A percentile compares a stretch with the other conserved stretches of the same genome.
Conservation (phyloP, 1,140 invertebrate species). For the Scaptomyza montana region DNA sequence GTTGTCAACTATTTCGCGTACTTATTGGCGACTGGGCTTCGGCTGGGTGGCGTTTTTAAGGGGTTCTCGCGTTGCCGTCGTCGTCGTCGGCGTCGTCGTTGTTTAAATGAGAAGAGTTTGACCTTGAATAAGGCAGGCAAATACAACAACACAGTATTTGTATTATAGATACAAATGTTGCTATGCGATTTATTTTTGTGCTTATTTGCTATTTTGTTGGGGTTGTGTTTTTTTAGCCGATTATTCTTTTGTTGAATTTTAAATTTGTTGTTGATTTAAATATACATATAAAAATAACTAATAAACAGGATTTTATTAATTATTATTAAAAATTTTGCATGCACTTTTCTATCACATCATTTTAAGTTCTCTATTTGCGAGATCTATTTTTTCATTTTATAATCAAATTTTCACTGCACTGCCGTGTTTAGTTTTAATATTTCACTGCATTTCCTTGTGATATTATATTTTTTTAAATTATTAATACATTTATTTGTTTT, state of each 20-base stretch:
- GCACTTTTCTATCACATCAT: conserved; percentile 10
- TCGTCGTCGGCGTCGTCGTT: conserved; percentile 21
- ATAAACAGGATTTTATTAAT: too few relatives aligned
- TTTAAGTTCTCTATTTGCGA: conserved; percentile 6
- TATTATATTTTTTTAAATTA: neutral
- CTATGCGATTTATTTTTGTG: conserved; percentile 50
- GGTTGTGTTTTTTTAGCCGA: neutral
- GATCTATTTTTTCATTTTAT: neutral
- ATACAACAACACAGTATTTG: conserved; percentile 18
- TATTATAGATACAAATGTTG: conserved; percentile 32
- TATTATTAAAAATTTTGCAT: neutral
- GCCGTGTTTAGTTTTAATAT: conserved; percentile 12
- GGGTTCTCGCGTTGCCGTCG: conserved; percentile 59
- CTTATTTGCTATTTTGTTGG: conserved; percentile 8
- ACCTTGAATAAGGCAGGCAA: conserved; percentile 64
- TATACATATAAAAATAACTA: too few relatives aligned
- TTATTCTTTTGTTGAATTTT: neutral
- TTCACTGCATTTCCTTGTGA: conserved; percentile 11
- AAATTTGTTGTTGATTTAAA: conserved; percentile 24
- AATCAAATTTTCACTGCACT: conserved; percentile 31
- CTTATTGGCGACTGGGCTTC: conserved; percentile 53
- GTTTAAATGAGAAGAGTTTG: conserved; percentile 78
- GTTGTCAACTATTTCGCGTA: conserved; percentile 77
- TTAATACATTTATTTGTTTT: conserved; percentile 24
- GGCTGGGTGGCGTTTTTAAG: conserved; percentile 47